These are phyloP conservation scores for Ianthella basta DNA, from an alignment of 37 sponge, comb jelly and placozoan genomes.

Conservation along the genomic window DNA sequence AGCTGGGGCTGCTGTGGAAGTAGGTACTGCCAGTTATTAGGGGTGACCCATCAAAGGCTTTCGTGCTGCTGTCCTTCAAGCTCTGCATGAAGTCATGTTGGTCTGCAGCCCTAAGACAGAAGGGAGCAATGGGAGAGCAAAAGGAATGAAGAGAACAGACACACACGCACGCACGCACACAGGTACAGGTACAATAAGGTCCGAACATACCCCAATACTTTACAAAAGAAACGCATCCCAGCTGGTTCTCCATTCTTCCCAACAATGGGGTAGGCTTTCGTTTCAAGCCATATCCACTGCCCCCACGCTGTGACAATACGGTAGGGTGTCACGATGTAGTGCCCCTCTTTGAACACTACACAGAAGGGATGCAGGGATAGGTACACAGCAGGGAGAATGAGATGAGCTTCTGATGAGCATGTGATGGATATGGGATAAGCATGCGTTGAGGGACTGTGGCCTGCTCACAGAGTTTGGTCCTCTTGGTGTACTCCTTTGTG, in stretches of 20 bases:
- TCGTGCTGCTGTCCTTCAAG: no score
- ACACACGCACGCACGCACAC: neutral
- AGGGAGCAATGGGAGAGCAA: no score
- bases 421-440: neutral
- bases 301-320: slow-evolving; percentile 19
- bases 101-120: no score
- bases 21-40: no score
- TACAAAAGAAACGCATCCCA: neutral
- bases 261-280: neutral
- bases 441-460: neutral
- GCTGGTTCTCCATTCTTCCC: neutral
- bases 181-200: neutral
- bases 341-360: neutral
- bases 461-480: neutral
- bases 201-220: neutral
- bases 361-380: neutral
- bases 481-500: neutral
- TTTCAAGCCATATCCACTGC: slow-evolving; percentile 24
- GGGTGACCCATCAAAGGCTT: no score
- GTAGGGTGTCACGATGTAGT: neutral
- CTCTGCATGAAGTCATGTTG: no score
- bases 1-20: no score
- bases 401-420: neutral
- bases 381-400: neutral
- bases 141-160: no score